Evolutionary conservation across 1,140 invertebrate species (phyloP), one percentile per base, ranked within the genome.

Genomic region (Chelonus insularis): DNA sequence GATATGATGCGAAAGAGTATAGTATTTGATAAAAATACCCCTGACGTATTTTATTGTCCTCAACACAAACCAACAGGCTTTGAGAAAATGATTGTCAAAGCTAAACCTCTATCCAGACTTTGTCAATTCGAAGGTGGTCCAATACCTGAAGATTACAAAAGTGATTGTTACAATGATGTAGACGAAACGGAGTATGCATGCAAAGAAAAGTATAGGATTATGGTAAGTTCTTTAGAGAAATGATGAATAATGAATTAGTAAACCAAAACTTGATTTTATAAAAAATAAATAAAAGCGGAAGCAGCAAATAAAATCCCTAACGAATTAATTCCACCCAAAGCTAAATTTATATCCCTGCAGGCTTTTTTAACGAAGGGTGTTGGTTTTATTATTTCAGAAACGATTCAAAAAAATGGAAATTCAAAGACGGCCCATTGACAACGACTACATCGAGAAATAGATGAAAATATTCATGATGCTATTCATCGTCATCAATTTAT

Each of bases 1-100:
- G 90, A 92, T 66, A 89, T 92, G 85, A 86, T 91, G 82, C 76
- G 89, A 25, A 92, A 92, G 75, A 89, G 87, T 21, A 93, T 93
- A 64, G 89, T 93, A 20, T 93, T 87, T 69, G 90, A 93, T 68
- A 89, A 91, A 74, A 90, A 91, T 65, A 92, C 90, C 1, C 91
- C 91, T 1, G 88, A 91, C 68, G 89, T 92, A 0, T 93, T 93
- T 76, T 93, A 93, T 72, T 93, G 91, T 76, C 90, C 90, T 1
- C 86, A 89, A 72, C 86, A 90, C 50, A 91, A 91, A 70, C 89
- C 89, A 7, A 88, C 85, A n/a, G 85, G 85, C 5, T 84, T 87
- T 66, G 86, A 87, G 57, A 88, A 89, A 71, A 81, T 89, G 70
- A 86, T 88, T 54, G 87, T 89, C 2, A 83, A 82, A 65, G 85